These are phyloP conservation scores for Diaperis boleti DNA, from an alignment of 2,888 invertebrate genomes.

Conservation along the genomic window DNA sequence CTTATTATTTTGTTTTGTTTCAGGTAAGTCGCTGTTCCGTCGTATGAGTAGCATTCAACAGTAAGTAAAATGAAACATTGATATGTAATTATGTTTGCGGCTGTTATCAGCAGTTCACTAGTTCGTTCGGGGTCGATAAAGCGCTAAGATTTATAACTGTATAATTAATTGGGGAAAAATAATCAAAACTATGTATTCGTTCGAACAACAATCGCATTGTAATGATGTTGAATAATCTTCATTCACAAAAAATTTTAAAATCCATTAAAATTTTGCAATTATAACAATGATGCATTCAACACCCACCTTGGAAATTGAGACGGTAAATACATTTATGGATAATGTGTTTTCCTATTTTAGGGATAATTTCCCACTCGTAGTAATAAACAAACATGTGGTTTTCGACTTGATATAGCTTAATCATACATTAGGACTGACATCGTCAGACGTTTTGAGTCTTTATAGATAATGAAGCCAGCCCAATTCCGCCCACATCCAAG, in stretches of 20 bases:
- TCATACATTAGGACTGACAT: conserved; percentile 2
- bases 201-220: too few relatives aligned
- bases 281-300: conserved; percentile 7
- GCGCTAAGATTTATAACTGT: too few relatives aligned
- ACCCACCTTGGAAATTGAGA: conserved; percentile 1
- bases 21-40: conserved; percentile 8
- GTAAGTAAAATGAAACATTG: conserved; percentile 1
- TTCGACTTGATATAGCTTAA: neutral
- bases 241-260: neutral
- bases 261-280: neutral
- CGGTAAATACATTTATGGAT: neutral
- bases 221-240: too few relatives aligned
- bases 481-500: conserved; percentile 12
- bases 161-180: too few relatives aligned
- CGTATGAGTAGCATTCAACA: neutral
- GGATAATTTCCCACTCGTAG: neutral
- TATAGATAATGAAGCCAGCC: neutral
- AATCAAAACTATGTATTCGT: too few relatives aligned
- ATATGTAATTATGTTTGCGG: too few relatives aligned
- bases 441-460: conserved; percentile 2
- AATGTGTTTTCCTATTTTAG: neutral
- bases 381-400: neutral
- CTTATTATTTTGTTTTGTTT: neutral
- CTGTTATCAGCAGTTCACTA: too few relatives aligned
- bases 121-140: too few relatives aligned